phyloP scores from a whole-genome alignment of 2,113 vertebrate genomes.

The Martes martes region DNA sequence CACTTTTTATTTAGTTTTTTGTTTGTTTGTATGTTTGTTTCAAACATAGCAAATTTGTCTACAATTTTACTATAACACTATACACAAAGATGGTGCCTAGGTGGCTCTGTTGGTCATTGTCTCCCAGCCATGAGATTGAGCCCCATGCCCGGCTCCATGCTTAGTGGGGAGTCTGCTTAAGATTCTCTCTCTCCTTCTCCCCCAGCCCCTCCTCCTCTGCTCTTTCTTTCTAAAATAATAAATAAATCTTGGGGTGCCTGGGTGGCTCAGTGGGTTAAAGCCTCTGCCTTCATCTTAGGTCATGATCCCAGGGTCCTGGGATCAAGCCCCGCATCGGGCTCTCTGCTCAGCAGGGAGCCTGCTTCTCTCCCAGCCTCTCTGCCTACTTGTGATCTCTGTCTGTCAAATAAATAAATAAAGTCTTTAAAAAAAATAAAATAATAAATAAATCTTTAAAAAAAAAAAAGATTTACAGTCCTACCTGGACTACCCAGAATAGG shows the following conservation, averaged over 20 bases:
- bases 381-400: too few relatives aligned
- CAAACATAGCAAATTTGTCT: not conserved
- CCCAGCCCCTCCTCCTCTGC: not conserved
- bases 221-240: not conserved
- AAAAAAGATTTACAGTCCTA: not conserved
- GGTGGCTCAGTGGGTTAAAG: too few relatives aligned
- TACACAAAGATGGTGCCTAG: not conserved
- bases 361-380: too few relatives aligned
- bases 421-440: not conserved
- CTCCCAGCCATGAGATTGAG: not conserved
- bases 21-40: not conserved
- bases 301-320: too few relatives aligned
- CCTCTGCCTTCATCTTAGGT: too few relatives aligned
- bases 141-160: not conserved
- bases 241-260: not conserved
- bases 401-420: too few relatives aligned
- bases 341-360: too few relatives aligned
- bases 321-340: too few relatives aligned
- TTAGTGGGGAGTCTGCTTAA: not conserved
- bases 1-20: not conserved
- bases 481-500: not conserved
- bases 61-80: not conserved
- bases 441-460: not conserved
- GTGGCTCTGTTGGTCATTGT: not conserved
- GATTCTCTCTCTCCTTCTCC: not conserved